phyloP scores from a whole-genome alignment of 1,140 invertebrate species.

The Trachelipus rathkii region DNA sequence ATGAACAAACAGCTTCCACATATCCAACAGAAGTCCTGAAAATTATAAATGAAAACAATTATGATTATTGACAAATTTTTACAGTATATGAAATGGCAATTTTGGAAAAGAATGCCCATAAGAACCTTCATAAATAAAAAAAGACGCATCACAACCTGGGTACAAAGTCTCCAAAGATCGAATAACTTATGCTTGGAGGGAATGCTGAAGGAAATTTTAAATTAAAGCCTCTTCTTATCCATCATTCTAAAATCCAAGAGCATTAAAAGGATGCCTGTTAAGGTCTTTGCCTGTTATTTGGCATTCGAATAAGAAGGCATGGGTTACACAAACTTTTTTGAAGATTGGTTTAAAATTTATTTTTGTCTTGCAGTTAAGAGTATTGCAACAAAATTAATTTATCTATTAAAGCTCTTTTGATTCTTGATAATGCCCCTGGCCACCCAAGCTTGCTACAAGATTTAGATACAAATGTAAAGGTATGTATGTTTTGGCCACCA shows the following conservation, averaged over 20 bases:
- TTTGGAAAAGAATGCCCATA: constrained; percentile 14
- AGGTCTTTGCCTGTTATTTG: background rate
- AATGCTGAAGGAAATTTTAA: constrained; percentile 9
- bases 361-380: constrained; percentile 2
- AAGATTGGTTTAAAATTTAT: background rate
- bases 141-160: background rate
- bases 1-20: background rate
- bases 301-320: constrained; percentile 6
- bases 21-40: background rate
- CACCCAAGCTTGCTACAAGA: background rate
- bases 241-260: constrained; percentile 17
- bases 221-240: constrained; percentile 14
- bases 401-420: background rate
- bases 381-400: constrained; percentile 13
- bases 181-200: background rate
- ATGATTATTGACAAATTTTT: background rate
- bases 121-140: background rate
- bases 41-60: background rate
- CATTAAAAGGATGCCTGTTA: background rate
- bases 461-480: background rate
- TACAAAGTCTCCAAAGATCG: constrained; percentile 18
- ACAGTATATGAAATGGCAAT: background rate
- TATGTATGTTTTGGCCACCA: background rate
- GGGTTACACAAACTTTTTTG: background rate
- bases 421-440: constrained; percentile 10